A percentile compares a stretch with the other conserved stretches of the same genome.
phyloP scores from a whole-genome alignment of 2,797 vertebrate genomes.

The Synanceia verrucosa region DNA sequence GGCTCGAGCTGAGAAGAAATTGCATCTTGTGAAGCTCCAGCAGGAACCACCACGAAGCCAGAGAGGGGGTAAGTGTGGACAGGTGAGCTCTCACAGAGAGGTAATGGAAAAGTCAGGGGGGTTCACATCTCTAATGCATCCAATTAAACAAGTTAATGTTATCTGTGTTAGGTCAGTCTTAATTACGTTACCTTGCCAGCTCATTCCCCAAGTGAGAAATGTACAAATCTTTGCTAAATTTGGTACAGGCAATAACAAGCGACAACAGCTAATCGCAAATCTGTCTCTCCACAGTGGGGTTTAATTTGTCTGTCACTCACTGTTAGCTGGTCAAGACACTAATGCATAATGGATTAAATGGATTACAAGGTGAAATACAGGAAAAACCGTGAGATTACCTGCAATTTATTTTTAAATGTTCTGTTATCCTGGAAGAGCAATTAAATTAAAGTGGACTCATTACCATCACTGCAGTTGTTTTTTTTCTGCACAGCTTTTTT shows the following conservation, averaged over 20 bases:
- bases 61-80: not conserved
- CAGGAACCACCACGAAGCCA: not conserved
- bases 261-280: constrained; percentile 2
- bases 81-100: not conserved
- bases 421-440: not conserved
- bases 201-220: not conserved
- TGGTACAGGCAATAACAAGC: not conserved
- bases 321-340: not conserved
- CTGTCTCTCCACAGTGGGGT: constrained; percentile 14
- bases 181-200: constrained; percentile 21
- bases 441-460: too few relatives aligned
- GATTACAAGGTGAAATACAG: not conserved
- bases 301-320: constrained; percentile 25
- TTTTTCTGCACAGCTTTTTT: too few relatives aligned
- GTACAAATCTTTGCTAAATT: not conserved
- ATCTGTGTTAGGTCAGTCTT: constrained; percentile 17
- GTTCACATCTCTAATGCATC: not conserved
- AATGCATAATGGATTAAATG: constrained; percentile 6
- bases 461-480: too few relatives aligned
- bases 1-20: not conserved
- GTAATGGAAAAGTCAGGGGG: constrained; percentile 17
- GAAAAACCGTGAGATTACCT: not conserved
- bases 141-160: constrained; percentile 12
- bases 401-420: not conserved
- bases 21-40: too few relatives aligned